A percentile compares a stretch with the other conserved stretches of the same genome.
Conservation (phyloP, 2,888 invertebrate genomes). For the Ophion slaviceki region DNA sequence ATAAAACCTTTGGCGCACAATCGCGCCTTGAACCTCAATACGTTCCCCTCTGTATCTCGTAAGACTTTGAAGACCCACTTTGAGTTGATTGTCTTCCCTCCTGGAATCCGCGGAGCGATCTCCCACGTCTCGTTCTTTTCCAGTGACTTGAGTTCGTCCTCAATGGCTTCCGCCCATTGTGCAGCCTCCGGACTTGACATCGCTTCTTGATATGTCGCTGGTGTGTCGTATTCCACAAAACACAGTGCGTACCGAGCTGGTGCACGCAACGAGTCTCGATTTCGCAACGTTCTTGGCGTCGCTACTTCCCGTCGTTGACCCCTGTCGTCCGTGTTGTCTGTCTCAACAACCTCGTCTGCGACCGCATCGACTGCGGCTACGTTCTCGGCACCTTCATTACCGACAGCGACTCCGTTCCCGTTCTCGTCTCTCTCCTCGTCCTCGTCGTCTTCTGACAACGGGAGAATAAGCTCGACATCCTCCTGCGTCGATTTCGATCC, state of each 20-base stretch:
- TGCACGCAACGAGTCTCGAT: conserved; percentile 14
- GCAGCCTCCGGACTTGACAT: conserved; percentile 47
- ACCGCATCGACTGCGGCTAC: no score
- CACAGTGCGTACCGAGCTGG: conserved; percentile 53
- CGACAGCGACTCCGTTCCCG: no score
- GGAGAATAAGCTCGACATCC: no score
- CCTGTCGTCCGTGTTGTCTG: no score
- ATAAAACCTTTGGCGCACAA: conserved; percentile 53
- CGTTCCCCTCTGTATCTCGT: conserved; percentile 36
- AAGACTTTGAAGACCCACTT: conserved; percentile 50
- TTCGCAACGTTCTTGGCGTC: conserved; percentile 27
- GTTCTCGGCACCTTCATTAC: no score
- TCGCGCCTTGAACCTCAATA: conserved; percentile 46
- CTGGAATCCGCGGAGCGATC: conserved; percentile 31
- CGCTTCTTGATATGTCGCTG: conserved; percentile 41
- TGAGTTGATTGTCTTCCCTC: conserved; percentile 31
- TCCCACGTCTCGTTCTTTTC: conserved; percentile 37
- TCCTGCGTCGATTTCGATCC: no score
- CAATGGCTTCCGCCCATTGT: conserved; percentile 60
- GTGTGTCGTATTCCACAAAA: conserved; percentile 41
- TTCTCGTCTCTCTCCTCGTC: no score
- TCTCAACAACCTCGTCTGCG: no score
- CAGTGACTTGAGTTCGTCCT: conserved; percentile 42
- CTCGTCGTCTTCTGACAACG: no score
- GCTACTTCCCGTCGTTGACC: no score